A percentile compares a stretch with the other conserved stretches of the same genome.
These are phyloP conservation scores for Ligdia adustata DNA, from an alignment of 2,888 invertebrate genomes.

Conservation along the genomic window DNA sequence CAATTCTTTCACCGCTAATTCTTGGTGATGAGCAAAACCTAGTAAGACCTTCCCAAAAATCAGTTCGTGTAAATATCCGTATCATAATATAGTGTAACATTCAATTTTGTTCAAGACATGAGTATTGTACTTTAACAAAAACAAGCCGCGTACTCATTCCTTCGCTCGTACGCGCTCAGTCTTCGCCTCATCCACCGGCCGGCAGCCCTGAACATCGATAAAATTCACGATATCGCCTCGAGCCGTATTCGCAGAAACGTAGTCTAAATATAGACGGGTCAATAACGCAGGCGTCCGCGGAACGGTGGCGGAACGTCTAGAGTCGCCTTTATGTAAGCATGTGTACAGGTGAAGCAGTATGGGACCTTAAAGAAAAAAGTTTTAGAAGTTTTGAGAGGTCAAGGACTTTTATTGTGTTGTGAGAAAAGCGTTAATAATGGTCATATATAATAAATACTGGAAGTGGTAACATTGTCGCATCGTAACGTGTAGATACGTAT, in stretches of 20 bases:
- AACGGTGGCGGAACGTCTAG: constrained; percentile 49
- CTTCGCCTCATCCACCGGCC: constrained; percentile 1
- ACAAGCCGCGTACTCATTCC: background rate
- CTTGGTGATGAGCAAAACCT: too few species aligned
- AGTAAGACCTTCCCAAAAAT: too few species aligned
- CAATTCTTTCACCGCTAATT: too few species aligned
- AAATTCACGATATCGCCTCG: constrained; percentile 29
- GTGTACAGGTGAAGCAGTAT: background rate
- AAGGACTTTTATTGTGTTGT: background rate
- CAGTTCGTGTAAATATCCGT: too few species aligned
- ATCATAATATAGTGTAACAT: too few species aligned
- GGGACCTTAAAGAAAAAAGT: background rate
- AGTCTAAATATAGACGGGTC: constrained; percentile 76
- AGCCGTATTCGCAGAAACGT: constrained; percentile 43
- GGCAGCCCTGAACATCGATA: constrained; percentile 28
- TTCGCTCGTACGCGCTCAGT: too few species aligned
- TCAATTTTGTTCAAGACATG: too few species aligned
- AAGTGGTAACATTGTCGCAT: too few species aligned
- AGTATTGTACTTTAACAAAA: too few species aligned
- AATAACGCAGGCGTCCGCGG: constrained; percentile 53
- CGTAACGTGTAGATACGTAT: too few species aligned
- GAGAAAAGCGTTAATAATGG: too few species aligned
- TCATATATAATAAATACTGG: too few species aligned
- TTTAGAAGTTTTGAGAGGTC: background rate
- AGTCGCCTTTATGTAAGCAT: constrained; percentile 20